A percentile compares a stretch with the other conserved stretches of the same genome.
phyloP scores from a whole-genome alignment of 2,797 vertebrate genomes.

The Brachyrhaphis roseni region DNA sequence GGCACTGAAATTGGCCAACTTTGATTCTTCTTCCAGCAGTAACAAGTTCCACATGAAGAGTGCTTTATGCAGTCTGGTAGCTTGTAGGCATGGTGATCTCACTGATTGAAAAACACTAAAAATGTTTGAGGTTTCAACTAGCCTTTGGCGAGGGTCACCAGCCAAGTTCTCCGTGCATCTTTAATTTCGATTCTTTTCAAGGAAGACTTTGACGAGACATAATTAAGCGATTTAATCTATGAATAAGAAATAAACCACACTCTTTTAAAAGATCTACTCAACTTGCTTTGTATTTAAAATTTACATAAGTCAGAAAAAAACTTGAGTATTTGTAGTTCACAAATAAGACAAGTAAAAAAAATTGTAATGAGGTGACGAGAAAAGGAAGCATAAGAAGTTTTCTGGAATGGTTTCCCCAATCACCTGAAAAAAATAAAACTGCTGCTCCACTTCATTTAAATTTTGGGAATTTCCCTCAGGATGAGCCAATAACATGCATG shows the following conservation, averaged over 20 bases:
- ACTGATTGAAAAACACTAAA: background rate
- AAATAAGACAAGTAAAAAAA: background rate
- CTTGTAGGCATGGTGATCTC: background rate
- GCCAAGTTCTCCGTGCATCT: background rate
- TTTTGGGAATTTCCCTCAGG: conserved; percentile 74
- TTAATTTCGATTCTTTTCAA: background rate
- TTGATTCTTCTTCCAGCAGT: conserved; percentile 2
- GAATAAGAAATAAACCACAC: background rate
- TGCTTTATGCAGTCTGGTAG: background rate
- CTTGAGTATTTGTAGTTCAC: background rate
- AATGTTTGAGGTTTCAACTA: background rate
- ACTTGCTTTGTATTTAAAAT: background rate
- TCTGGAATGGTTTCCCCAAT: conserved; percentile 64
- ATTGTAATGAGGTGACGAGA: conserved; percentile 14
- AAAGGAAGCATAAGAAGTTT: conserved; percentile 17
- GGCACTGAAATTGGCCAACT: background rate
- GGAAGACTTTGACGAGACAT: background rate
- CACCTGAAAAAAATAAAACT: conserved; percentile 60
- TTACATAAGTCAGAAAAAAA: background rate
- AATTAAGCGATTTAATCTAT: background rate
- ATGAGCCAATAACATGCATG: conserved; percentile 69
- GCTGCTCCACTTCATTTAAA: conserved; percentile 54
- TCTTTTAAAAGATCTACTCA: background rate
- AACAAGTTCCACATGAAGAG: background rate
- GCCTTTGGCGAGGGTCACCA: background rate